Conservation (phyloP, 2,888 invertebrate genomes). For the Mesoligia furuncula region DNA sequence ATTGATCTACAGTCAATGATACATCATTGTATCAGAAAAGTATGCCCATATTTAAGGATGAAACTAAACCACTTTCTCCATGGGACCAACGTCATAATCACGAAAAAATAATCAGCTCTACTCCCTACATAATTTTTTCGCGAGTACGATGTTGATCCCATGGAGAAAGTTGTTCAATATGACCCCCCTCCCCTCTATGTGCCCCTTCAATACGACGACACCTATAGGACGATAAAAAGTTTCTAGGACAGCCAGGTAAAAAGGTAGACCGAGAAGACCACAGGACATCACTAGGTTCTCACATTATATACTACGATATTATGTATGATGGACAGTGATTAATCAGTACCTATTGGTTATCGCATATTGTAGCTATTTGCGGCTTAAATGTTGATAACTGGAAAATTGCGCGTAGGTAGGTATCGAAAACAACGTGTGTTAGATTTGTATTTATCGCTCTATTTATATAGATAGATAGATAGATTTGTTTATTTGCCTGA, state of each 20-base stretch:
- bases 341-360: conserved; percentile 28
- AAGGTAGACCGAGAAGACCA: background rate
- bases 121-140: no score
- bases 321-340: conserved; percentile 45
- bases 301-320: conserved; percentile 17
- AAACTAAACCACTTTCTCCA: background rate
- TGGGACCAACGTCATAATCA: no score
- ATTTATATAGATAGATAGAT: no score
- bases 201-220: background rate
- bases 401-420: conserved; percentile 16
- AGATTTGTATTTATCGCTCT: background rate
- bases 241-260: background rate
- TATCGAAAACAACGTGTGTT: conserved; percentile 31
- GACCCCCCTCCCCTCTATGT: background rate
- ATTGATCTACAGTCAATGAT: no score
- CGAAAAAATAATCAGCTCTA: no score
- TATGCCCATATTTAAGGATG: no score
- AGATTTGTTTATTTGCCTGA: no score
- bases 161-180: background rate
- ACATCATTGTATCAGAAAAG: background rate
- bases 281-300: background rate
- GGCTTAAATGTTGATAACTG: conserved; percentile 24
- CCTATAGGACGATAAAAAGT: background rate
- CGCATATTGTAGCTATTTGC: conserved; percentile 30
- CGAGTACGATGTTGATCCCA: background rate